These are phyloP conservation scores for Syngnathoides biaculeatus DNA, from an alignment of 2,113 vertebrate species.

Conservation along the genomic window DNA sequence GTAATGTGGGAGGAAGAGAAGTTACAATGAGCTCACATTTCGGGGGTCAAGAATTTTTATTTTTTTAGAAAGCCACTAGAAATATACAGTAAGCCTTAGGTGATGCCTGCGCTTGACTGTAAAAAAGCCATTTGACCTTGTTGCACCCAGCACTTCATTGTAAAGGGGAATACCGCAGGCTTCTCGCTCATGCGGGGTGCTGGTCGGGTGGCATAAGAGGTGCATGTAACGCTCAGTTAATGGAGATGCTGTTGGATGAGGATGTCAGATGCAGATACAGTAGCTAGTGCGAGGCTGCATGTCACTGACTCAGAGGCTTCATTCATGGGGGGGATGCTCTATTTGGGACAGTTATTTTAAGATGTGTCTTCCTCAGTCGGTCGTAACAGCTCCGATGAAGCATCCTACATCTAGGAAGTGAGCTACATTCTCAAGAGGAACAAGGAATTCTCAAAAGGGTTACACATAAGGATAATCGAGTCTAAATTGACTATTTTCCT, in stretches of 20 bases:
- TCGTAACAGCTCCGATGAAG: constrained; percentile 39
- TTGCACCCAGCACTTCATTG: constrained; percentile 20
- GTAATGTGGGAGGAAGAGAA: constrained; percentile 53
- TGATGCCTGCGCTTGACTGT: constrained; percentile 38
- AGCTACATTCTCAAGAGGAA: not conserved
- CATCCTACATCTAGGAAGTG: constrained; percentile 15
- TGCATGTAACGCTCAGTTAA: not conserved
- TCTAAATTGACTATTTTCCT: not conserved
- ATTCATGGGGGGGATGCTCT: constrained; percentile 46
- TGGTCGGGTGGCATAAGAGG: not conserved
- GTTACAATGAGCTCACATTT: constrained; percentile 59
- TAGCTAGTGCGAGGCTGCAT: constrained; percentile 23
- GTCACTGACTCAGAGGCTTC: constrained; percentile 30
- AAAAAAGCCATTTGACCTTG: constrained; percentile 40
- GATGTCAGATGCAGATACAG: not conserved
- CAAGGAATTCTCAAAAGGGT: not conserved
- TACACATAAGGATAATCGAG: not conserved
- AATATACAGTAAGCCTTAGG: constrained; percentile 30
- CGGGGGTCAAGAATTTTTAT: constrained; percentile 36
- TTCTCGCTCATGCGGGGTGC: not conserved
- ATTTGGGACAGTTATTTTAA: constrained; percentile 67
- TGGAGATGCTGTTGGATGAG: not conserved
- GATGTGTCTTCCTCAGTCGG: constrained; percentile 43
- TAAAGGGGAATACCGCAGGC: not conserved
- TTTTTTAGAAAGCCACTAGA: constrained; percentile 41